phyloP scores from a whole-genome alignment of 2,888 invertebrate species.

The Seladonia tumulorum region DNA sequence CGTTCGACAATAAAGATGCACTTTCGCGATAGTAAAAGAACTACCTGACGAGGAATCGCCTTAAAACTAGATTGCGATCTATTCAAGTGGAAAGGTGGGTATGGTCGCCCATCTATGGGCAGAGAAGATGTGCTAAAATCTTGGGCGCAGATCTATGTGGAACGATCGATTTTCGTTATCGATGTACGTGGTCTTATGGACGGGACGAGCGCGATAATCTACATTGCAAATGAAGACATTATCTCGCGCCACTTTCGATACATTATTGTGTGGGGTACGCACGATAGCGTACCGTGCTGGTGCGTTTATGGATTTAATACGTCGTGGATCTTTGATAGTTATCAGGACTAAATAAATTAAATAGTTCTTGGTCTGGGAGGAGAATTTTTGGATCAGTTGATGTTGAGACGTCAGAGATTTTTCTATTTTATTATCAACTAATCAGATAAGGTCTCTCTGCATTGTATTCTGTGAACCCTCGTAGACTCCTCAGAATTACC shows the following conservation, averaged over 20 bases:
- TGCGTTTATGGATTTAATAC: constrained; percentile 7
- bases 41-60: constrained; percentile 34
- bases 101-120: neutral
- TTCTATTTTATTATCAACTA: too few relatives aligned
- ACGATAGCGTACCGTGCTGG: neutral
- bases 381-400: too few relatives aligned
- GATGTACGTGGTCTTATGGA: neutral
- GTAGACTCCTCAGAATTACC: too few relatives aligned
- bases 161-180: constrained; percentile 1
- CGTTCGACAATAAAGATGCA: constrained; percentile 61
- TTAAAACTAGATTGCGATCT: constrained; percentile 22
- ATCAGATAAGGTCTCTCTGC: too few relatives aligned
- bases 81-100: constrained; percentile 7
- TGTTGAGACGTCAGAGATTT: too few relatives aligned
- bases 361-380: too few relatives aligned
- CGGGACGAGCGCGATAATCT: constrained; percentile 15
- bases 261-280: neutral
- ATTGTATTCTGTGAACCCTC: too few relatives aligned
- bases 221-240: constrained; percentile 39
- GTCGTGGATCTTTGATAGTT: neutral
- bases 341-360: neutral
- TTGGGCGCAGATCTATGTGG: neutral
- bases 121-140: neutral
- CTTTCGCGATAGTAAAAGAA: constrained; percentile 40
- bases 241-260: constrained; percentile 31